Evolutionary conservation across 2,888 invertebrate genomes (phyloP).

Genomic region (Scaptomyza cyrtandrae): DNA sequence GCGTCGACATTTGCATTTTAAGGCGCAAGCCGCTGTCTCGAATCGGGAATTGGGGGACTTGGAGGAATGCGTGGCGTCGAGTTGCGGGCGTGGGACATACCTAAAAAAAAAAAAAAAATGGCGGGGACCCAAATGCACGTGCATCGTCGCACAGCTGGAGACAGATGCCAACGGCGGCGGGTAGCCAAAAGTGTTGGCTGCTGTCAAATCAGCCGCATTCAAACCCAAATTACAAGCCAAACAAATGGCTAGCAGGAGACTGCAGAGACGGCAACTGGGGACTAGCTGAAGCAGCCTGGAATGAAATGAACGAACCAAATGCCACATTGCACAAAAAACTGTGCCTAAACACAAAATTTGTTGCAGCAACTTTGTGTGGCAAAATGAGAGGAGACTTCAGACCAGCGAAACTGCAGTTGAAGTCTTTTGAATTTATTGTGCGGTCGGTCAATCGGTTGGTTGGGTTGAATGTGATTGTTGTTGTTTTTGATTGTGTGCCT

Average conservation of each 20-base stretch:
- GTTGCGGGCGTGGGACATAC: conserved; percentile 47
- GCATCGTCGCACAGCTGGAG: conserved; percentile 66
- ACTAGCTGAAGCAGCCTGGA: conserved; percentile 5
- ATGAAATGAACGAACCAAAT: conserved; percentile 61
- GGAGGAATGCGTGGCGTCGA: conserved; percentile 45
- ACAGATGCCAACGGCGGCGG: conserved; percentile 48
- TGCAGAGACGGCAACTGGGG: conserved; percentile 29
- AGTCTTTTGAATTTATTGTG: conserved; percentile 71
- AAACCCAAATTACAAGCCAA: conserved; percentile 75
- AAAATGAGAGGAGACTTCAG: conserved; percentile 43
- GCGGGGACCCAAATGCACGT: conserved; percentile 55
- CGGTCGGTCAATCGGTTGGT: conserved; percentile 39
- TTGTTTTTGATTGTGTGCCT: not conserved
- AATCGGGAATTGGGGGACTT: not conserved
- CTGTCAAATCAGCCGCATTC: conserved; percentile 78
- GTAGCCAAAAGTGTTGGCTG: conserved; percentile 68
- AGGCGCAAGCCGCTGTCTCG: conserved; percentile 39
- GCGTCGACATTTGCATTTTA: conserved; percentile 67
- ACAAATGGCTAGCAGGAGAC: conserved; percentile 55
- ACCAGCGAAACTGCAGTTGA: conserved; percentile 25
- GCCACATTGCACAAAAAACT: conserved; percentile 47
- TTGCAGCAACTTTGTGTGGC: conserved; percentile 30
- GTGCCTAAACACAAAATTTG: conserved; percentile 65
- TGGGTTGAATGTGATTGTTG: conserved; percentile 3
- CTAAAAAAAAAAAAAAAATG: not conserved